Evolutionary conservation across 2,888 invertebrate genomes (phyloP).

Genomic region (Mesochorus sp.): DNA sequence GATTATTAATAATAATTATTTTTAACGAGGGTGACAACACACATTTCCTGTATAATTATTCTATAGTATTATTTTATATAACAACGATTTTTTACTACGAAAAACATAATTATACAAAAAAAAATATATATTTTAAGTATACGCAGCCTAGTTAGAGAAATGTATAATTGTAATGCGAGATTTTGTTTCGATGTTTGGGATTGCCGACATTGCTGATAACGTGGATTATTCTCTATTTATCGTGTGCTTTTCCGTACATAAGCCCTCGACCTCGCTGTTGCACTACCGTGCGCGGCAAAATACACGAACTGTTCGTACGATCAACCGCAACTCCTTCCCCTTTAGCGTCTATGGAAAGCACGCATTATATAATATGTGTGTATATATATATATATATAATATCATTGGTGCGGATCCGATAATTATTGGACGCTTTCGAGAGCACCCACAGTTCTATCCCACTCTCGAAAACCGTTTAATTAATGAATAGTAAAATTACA

Average conservation of each 20-base stretch:
- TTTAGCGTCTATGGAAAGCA: neutral
- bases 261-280: conserved; percentile 15
- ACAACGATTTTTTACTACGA: too few species aligned
- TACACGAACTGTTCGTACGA: neutral
- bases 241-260: conserved; percentile 30
- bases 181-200: conserved; percentile 21
- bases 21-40: too few species aligned
- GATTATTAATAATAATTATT: too few species aligned
- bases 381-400: too few species aligned
- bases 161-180: conserved; percentile 5
- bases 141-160: neutral
- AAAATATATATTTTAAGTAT: too few species aligned
- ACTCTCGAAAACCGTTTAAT: conserved; percentile 58
- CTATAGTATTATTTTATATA: too few species aligned
- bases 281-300: conserved; percentile 2
- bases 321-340: conserved; percentile 14
- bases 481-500: conserved; percentile 62
- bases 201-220: conserved; percentile 37
- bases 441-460: conserved; percentile 38
- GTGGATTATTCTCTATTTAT: conserved; percentile 22
- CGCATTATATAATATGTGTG: conserved; percentile 10
- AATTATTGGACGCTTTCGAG: conserved; percentile 45
- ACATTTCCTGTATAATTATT: too few species aligned
- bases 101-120: too few species aligned
- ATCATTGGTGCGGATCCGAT: conserved; percentile 39